Conservation (phyloP, 2,113 vertebrate species). For the Brachirus orientalis region DNA sequence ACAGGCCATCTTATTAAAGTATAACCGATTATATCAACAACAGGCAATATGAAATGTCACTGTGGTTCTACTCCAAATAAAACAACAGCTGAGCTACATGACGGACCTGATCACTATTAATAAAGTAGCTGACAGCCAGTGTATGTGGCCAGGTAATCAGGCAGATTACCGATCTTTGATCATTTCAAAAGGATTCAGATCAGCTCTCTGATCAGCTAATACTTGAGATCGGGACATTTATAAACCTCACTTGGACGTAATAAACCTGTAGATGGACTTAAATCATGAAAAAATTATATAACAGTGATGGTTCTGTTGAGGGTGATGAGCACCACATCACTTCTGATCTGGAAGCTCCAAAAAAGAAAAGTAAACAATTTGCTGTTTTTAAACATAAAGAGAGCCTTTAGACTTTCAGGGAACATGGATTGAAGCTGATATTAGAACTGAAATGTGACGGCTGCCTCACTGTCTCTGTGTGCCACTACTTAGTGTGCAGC, state of each 20-base stretch:
- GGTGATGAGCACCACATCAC: constrained; percentile 6
- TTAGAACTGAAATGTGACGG: constrained; percentile 48
- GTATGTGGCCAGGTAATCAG: neutral
- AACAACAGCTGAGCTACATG: too few relatives aligned
- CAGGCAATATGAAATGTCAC: too few relatives aligned
- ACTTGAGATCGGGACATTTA: too few relatives aligned
- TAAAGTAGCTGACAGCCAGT: too few relatives aligned
- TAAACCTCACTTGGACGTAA: neutral
- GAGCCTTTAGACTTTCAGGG: constrained; percentile 41
- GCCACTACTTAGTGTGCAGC: constrained; percentile 46
- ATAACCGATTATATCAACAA: too few relatives aligned
- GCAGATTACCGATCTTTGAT: too few relatives aligned
- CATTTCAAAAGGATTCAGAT: too few relatives aligned
- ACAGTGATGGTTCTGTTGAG: neutral
- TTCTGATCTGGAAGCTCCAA: constrained; percentile 11
- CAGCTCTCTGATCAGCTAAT: too few relatives aligned
- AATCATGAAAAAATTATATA: constrained; percentile 13
- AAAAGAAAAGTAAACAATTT: constrained; percentile 13
- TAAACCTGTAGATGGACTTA: constrained; percentile 14
- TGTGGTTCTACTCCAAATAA: too few relatives aligned
- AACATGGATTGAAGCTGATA: constrained; percentile 37
- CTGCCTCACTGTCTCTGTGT: constrained; percentile 38
- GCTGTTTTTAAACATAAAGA: constrained; percentile 24
- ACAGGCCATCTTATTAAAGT: too few relatives aligned
- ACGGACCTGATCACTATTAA: too few relatives aligned